phyloP scores from a whole-genome alignment of 2,888 invertebrate species.

The Unio pictorum region DNA sequence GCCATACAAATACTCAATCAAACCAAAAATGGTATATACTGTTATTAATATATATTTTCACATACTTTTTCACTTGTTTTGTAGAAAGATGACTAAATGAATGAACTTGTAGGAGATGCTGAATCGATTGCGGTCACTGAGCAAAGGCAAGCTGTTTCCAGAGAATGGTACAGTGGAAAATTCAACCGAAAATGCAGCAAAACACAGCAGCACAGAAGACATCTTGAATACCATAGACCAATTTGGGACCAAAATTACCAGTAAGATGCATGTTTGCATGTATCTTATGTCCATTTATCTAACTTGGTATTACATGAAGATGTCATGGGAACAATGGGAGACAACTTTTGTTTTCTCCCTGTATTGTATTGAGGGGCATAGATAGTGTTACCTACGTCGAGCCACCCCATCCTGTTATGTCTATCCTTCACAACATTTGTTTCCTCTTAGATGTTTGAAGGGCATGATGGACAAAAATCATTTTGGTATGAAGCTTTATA shows the following conservation, averaged over 20 bases:
- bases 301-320: neutral
- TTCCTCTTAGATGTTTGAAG: too few species aligned
- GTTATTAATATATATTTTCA: too few species aligned
- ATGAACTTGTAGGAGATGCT: conserved; percentile 31
- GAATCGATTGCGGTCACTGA: conserved; percentile 30
- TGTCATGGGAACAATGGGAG: too few species aligned
- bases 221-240: conserved; percentile 58
- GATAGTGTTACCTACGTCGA: too few species aligned
- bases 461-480: too few species aligned
- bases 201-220: conserved; percentile 55
- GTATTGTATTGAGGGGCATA: too few species aligned
- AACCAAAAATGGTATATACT: too few species aligned
- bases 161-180: conserved; percentile 8
- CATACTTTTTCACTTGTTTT: neutral
- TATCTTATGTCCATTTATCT: conserved; percentile 1
- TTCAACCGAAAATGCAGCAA: conserved; percentile 4
- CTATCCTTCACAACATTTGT: too few species aligned
- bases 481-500: too few species aligned
- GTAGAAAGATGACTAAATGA: neutral
- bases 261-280: conserved; percentile 6
- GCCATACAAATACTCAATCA: too few species aligned
- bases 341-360: too few species aligned
- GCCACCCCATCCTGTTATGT: too few species aligned
- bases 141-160: conserved; percentile 17
- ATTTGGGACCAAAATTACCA: conserved; percentile 47